A percentile compares a stretch with the other conserved stretches of the same genome.
Conservation (phyloP, 2,113 vertebrate species). For the Parus major region DNA sequence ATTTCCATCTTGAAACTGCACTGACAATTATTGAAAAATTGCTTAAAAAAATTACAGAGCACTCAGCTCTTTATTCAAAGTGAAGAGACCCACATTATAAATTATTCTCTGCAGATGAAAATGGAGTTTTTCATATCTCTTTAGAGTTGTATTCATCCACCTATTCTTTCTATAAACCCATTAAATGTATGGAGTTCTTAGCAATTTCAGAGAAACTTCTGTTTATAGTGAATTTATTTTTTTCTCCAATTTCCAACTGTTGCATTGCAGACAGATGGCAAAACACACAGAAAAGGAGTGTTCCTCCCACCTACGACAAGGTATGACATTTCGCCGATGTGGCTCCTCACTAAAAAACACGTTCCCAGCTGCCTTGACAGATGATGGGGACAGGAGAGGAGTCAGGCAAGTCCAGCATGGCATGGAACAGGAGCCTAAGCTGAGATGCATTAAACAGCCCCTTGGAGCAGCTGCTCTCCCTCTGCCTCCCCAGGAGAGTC, state of each 20-base stretch:
- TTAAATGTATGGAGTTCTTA: neutral
- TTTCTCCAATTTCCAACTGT: neutral
- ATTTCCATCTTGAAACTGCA: neutral
- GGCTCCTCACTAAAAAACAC: neutral
- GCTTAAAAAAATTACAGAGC: neutral
- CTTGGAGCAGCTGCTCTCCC: neutral
- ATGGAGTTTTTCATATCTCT: neutral
- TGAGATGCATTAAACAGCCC: neutral
- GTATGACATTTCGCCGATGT: neutral
- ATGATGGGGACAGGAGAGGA: neutral
- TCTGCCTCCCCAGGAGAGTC: neutral
- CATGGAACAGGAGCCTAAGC: neutral
- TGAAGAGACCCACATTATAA: neutral
- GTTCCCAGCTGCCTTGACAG: neutral
- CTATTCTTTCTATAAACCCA: neutral
- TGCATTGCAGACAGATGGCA: neutral
- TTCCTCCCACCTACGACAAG: neutral
- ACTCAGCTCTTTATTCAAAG: neutral
- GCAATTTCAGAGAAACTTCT: neutral
- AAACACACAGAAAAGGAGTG: neutral
- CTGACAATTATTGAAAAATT: neutral
- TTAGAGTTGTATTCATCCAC: neutral
- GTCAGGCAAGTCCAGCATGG: neutral
- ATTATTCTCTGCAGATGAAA: neutral
- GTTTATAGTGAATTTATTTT: neutral